Conservation (phyloP, 2,113 vertebrate species). For the Etheostoma cragini region DNA sequence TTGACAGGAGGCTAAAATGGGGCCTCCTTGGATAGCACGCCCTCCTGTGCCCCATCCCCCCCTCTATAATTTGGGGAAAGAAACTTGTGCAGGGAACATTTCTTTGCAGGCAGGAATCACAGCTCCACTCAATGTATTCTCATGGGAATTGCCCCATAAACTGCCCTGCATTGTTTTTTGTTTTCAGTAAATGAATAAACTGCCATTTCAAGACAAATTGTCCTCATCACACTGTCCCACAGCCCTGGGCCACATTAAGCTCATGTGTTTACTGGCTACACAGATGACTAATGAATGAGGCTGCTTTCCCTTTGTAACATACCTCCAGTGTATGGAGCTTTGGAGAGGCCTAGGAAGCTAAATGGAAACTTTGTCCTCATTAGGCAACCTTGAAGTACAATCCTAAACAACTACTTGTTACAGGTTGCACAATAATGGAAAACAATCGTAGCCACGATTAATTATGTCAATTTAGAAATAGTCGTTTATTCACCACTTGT, state of each 20-base stretch:
- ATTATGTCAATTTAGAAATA: no score
- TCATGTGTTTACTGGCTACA: conserved; percentile 1
- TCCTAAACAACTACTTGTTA: not conserved
- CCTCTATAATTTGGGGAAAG: conserved; percentile 21
- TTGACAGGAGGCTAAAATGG: conserved; percentile 42
- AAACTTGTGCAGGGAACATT: not conserved
- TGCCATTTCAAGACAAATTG: conserved; percentile 3
- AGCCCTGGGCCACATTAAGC: not conserved
- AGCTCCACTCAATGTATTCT: conserved; percentile 8
- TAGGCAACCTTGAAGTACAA: conserved; percentile 6
- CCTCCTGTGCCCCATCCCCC: not conserved
- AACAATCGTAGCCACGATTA: no score
- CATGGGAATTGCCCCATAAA: conserved; percentile 12
- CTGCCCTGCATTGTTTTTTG: conserved; percentile 22
- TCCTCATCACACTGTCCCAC: not conserved
- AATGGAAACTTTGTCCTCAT: conserved; percentile 27
- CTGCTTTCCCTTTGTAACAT: conserved; percentile 35
- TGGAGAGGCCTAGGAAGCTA: not conserved
- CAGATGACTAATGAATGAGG: conserved; percentile 43
- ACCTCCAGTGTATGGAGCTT: conserved; percentile 14
- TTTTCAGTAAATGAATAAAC: conserved; percentile 32
- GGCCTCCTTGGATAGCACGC: conserved; percentile 33
- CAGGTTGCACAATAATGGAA: no score
- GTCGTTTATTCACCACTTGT: no score
- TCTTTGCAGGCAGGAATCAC: conserved; percentile 12